Conservation (phyloP, 2,888 invertebrate species). For the Antheraea assamensis region DNA sequence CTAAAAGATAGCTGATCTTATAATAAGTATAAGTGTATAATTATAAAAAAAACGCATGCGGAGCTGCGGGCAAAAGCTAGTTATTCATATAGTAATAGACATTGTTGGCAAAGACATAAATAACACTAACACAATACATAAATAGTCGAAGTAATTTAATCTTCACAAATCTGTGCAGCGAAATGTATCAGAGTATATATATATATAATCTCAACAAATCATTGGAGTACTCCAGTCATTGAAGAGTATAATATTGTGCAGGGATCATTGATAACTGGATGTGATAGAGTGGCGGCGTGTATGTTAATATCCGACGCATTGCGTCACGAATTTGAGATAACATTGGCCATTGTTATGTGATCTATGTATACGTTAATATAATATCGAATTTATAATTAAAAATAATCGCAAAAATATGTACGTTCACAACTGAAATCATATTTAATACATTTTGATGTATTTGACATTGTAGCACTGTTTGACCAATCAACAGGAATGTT, state of each 20-base stretch:
- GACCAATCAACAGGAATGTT: too few species aligned
- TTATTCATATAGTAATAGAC: neutral
- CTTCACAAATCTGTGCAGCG: neutral
- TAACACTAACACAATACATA: neutral
- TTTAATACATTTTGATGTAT: neutral
- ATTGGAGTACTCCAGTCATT: neutral
- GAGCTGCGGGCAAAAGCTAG: neutral
- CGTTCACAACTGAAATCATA: neutral
- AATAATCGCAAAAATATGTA: neutral
- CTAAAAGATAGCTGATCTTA: too few species aligned
- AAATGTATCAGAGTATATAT: neutral
- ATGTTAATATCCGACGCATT: conserved; percentile 9
- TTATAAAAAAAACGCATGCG: neutral
- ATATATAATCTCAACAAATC: neutral
- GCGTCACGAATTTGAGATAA: conserved; percentile 1
- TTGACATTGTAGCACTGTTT: too few species aligned
- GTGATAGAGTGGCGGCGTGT: neutral
- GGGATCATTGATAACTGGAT: neutral
- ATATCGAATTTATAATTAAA: neutral
- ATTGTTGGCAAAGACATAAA: neutral
- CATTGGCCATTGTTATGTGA: neutral
- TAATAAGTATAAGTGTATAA: neutral
- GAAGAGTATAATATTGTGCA: neutral
- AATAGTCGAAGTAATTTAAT: neutral
- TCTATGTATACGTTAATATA: neutral